A percentile compares a stretch with the other conserved stretches of the same genome.
phyloP scores from a whole-genome alignment of 2,797 vertebrate species.

The Enteromius radiatus region DNA sequence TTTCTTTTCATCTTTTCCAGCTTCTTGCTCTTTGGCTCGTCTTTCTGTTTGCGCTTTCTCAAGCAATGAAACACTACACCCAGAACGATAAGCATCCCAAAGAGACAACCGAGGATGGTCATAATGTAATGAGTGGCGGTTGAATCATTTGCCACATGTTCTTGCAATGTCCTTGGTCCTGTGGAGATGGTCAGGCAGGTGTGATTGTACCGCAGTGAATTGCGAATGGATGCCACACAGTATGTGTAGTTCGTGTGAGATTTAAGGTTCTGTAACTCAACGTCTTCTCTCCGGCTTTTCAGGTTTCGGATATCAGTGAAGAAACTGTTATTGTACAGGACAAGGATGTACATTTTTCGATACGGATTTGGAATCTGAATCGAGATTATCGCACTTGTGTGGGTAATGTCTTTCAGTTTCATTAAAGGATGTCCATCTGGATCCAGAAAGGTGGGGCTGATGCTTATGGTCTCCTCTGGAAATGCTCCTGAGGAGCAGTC shows the following conservation, averaged over 20 bases:
- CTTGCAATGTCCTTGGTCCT: slow-evolving; percentile 73
- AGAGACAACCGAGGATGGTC: slow-evolving; percentile 94
- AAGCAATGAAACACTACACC: slow-evolving; percentile 91
- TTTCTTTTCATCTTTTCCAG: slow-evolving; percentile 89
- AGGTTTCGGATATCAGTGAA: slow-evolving; percentile 89
- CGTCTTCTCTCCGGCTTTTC: slow-evolving; percentile 86
- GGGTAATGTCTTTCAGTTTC: slow-evolving; percentile 84
- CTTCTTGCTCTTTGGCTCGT: slow-evolving; percentile 76
- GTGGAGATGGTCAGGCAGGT: slow-evolving; percentile 94
- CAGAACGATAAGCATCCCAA: slow-evolving; percentile 93
- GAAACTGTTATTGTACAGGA: slow-evolving; percentile 94
- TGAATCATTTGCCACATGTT: slow-evolving; percentile 75
- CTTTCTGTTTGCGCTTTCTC: slow-evolving; percentile 73
- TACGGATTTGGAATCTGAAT: slow-evolving; percentile 93
- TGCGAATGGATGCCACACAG: slow-evolving; percentile 93
- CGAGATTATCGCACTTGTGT: slow-evolving; percentile 82
- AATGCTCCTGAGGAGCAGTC: slow-evolving; percentile 90
- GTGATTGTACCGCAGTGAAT: slow-evolving; percentile 93
- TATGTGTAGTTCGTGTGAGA: slow-evolving; percentile 94
- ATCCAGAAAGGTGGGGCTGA: slow-evolving; percentile 81
- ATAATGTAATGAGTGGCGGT: slow-evolving; percentile 97
- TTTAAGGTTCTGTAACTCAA: slow-evolving; percentile 86
- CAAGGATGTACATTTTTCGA: slow-evolving; percentile 95
- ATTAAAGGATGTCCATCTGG: slow-evolving; percentile 83
- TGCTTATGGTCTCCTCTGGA: slow-evolving; percentile 82